Base-by-base conservation (phyloP, 2,888 invertebrate species). In the Ischnus inquisitorius region DNA sequence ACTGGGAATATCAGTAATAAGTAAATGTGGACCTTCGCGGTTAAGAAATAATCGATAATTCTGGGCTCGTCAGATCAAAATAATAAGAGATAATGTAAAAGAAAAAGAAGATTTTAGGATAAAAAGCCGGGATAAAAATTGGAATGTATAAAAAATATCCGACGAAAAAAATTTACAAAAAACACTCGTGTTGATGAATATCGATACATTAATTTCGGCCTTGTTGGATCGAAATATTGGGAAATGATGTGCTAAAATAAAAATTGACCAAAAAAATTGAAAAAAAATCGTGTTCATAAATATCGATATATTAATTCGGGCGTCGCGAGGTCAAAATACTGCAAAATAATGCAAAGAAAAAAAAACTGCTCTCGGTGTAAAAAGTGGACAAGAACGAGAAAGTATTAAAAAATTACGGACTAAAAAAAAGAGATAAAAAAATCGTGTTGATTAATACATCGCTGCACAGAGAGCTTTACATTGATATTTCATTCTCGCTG, bases 381-480 rank as follows among this genome's bases (percentile, higher is more conserved):
- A n/a, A n/a, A n/a, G n/a, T n/a, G n/a, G n/a, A n/a, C n/a, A n/a
- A n/a, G n/a, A n/a, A 22, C 3, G 46, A n/a, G 6, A 76, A 22
- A n/a, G n/a, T n/a, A n/a, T n/a, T n/a, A n/a, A 19, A 25, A 16
- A 39, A 64, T 46, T 64, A 6, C 22, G 16, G 4, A 16, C 14
- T n/a, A 48, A 1, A 64, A 25, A 4, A 14, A 10, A 4, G 0
- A 4, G 19, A n/a, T 19, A 4, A 48, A 74, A 34, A 6, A 1
- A 0, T 2, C 34, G 34, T 34, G 67, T 80, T 25, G 57, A 57
- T 69, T 64, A 68, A 71, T 54, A n/a, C 43, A 51, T 41, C n/a
- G 57, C 46, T 72, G 72, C 67, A 72, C 77, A 25, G 22, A 64
- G 43, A 60, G 19, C 14, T 16, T 57, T 14, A 48, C 41, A 43